These are phyloP conservation scores for Drosophila tanythrix DNA, from an alignment of 2,888 invertebrate genomes.

Conservation along the genomic window DNA sequence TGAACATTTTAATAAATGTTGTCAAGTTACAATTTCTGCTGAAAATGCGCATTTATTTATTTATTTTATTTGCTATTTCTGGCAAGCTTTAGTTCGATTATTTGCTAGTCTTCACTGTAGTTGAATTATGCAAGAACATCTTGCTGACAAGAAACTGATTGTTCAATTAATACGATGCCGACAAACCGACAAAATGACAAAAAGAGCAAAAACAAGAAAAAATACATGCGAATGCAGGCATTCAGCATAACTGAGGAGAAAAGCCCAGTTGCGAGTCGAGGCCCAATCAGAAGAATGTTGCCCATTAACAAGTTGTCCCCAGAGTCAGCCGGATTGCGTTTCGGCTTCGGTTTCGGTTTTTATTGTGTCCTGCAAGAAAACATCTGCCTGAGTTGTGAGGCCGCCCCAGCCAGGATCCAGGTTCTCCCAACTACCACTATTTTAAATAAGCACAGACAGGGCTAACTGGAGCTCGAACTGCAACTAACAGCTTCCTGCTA, in stretches of 20 bases:
- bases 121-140: constrained; percentile 61
- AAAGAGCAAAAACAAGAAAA: neutral
- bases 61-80: neutral
- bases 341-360: neutral
- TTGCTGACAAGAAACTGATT: constrained; percentile 73
- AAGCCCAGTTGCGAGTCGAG: constrained; percentile 20
- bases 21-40: neutral
- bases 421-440: neutral
- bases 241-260: constrained; percentile 32
- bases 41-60: neutral
- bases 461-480: neutral
- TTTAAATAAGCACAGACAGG: constrained; percentile 1
- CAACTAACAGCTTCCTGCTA: constrained; percentile 55
- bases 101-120: constrained; percentile 37
- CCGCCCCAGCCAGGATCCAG: constrained; percentile 5
- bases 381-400: constrained; percentile 67
- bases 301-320: constrained; percentile 77
- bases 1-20: too few species aligned
- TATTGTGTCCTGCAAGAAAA: constrained; percentile 43
- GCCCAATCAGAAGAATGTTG: constrained; percentile 70
- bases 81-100: neutral
- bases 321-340: constrained; percentile 35
- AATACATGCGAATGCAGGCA: constrained; percentile 24
- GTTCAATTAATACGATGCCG: constrained; percentile 69
- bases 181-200: constrained; percentile 18